Evolutionary conservation across 2,888 invertebrate genomes (phyloP).

Genomic region (Julus scanicus): DNA sequence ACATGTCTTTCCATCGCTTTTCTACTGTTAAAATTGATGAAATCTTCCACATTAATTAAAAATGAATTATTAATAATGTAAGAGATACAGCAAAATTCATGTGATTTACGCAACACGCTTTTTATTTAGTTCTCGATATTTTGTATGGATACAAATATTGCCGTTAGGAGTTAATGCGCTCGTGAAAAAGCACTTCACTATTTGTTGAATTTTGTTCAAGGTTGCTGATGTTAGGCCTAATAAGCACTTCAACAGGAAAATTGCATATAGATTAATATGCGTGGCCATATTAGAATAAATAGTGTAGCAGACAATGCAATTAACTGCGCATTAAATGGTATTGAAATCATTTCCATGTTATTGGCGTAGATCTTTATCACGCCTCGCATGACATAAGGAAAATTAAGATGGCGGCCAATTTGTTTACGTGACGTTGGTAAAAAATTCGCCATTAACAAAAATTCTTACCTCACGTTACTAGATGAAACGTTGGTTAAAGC

Average conservation of each 20-base stretch:
- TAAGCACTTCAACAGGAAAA: background rate
- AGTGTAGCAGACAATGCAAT: background rate
- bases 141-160: too few relatives aligned
- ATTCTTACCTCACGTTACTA: constrained; percentile 57
- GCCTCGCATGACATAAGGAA: constrained; percentile 4
- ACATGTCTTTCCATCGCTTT: too few relatives aligned
- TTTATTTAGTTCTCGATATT: too few relatives aligned
- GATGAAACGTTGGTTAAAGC: constrained; percentile 56
- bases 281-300: background rate
- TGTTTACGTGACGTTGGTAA: constrained; percentile 50
- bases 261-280: background rate
- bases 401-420: constrained; percentile 51
- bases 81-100: too few relatives aligned
- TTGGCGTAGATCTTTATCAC: background rate
- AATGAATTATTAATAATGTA: too few relatives aligned
- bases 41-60: too few relatives aligned
- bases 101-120: too few relatives aligned
- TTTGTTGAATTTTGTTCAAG: constrained; percentile 25
- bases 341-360: background rate
- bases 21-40: too few relatives aligned
- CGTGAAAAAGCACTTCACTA: background rate
- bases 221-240: background rate
- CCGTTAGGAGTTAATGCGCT: too few relatives aligned
- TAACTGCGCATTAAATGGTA: background rate
- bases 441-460: constrained; percentile 25